These are phyloP conservation scores for Tachysurus fulvidraco DNA, from an alignment of 2,113 vertebrate genomes.

Conservation along the genomic window DNA sequence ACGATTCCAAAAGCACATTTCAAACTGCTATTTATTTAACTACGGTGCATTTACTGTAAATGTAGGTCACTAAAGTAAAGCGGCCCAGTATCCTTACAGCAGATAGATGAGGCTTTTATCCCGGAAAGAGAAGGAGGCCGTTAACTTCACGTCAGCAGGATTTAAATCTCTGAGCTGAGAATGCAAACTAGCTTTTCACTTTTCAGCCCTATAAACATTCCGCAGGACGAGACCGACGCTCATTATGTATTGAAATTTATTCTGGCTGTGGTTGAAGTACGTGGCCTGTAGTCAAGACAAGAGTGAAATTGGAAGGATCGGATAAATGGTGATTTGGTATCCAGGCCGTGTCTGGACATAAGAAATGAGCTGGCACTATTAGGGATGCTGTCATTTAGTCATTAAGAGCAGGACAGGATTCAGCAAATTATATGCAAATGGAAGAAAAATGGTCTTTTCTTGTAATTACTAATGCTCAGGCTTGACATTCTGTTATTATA, in stretches of 20 bases:
- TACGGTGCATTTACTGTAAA: neutral
- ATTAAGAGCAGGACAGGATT: conserved; percentile 34
- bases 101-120: neutral
- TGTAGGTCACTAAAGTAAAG: conserved; percentile 42
- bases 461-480: neutral
- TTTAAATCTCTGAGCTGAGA: conserved; percentile 30
- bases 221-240: conserved; percentile 43
- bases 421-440: conserved; percentile 39
- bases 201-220: conserved; percentile 49
- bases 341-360: conserved; percentile 20
- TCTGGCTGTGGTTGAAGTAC: conserved; percentile 53
- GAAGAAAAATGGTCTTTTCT: neutral
- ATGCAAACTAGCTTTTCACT: conserved; percentile 54
- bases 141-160: conserved; percentile 51
- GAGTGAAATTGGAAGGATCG: conserved; percentile 62
- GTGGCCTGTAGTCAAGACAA: conserved; percentile 44
- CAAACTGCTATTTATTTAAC: neutral
- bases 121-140: neutral
- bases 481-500: neutral
- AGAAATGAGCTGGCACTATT: conserved; percentile 33
- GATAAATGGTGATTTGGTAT: conserved; percentile 47
- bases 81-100: conserved; percentile 20
- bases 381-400: conserved; percentile 22
- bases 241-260: conserved; percentile 63
- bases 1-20: neutral